Evolutionary conservation across 2,797 vertebrate genomes (phyloP).

Genomic region (Arnoldichthys spilopterus): DNA sequence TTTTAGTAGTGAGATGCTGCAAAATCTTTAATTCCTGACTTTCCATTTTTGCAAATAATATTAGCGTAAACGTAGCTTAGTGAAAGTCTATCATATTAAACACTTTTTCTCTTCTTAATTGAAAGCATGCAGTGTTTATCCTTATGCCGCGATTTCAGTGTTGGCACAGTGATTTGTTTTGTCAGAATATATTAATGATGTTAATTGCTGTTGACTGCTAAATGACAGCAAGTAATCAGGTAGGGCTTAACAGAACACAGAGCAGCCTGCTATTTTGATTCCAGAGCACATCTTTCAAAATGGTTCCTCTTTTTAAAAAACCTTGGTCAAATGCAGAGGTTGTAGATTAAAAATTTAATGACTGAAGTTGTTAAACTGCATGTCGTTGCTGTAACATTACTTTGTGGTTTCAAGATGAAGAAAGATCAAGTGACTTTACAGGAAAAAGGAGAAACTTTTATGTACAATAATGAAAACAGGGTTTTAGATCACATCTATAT

Average conservation of each 20-base stretch:
- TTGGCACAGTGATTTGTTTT: slow-evolving; percentile 18
- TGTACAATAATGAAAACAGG: too few relatives aligned
- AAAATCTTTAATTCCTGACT: not conserved
- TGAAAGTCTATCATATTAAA: not conserved
- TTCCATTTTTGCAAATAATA: not conserved
- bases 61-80: not conserved
- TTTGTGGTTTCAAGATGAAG: not conserved
- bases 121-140: not conserved
- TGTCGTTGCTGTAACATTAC: not conserved
- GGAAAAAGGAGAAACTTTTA: not conserved
- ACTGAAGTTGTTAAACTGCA: not conserved
- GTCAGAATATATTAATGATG: slow-evolving; percentile 16
- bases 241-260: slow-evolving; percentile 3
- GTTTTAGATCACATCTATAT: too few relatives aligned
- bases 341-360: not conserved
- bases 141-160: not conserved
- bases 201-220: slow-evolving; percentile 25
- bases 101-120: not conserved
- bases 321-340: not conserved
- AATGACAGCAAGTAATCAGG: slow-evolving; percentile 26
- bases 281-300: not conserved
- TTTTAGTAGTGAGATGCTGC: not conserved
- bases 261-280: slow-evolving; percentile 15
- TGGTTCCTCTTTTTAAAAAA: not conserved
- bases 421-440: not conserved